These are phyloP conservation scores for Pachyuromys duprasi DNA, from an alignment of 2,797 vertebrate species.

Conservation along the genomic window DNA sequence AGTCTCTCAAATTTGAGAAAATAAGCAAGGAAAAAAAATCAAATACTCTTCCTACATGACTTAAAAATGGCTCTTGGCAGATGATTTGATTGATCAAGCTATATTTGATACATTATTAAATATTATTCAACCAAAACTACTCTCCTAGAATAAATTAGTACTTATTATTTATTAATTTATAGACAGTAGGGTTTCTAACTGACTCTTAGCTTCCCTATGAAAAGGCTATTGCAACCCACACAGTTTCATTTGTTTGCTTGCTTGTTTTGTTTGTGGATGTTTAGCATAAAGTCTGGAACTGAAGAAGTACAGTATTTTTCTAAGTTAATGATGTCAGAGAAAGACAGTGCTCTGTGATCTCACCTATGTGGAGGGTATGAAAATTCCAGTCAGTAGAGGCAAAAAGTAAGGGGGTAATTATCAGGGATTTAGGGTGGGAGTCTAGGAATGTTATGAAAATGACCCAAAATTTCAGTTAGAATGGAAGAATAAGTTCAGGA, in stretches of 20 bases:
- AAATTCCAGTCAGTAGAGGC: background rate
- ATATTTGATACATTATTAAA: constrained; percentile 19
- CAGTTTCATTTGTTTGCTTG: background rate
- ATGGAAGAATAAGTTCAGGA: background rate
- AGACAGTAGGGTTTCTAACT: background rate
- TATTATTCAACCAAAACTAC: background rate
- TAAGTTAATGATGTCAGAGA: background rate
- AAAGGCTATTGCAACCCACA: background rate
- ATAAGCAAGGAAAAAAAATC: background rate
- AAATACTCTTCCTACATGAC: background rate
- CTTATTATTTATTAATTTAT: background rate
- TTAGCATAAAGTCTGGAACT: background rate
- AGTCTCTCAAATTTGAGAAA: background rate
- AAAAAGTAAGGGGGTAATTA: background rate
- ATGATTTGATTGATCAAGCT: background rate
- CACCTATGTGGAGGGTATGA: background rate
- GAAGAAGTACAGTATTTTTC: background rate
- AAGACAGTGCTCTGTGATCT: background rate
- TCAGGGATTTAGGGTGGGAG: too few relatives aligned
- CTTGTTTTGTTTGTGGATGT: background rate
- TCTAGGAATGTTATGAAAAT: background rate
- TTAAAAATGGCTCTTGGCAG: background rate
- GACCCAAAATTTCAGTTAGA: background rate
- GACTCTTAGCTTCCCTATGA: background rate
- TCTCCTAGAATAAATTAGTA: background rate